phyloP scores from a whole-genome alignment of 2,113 vertebrate species.

The Festucalex cinctus region DNA sequence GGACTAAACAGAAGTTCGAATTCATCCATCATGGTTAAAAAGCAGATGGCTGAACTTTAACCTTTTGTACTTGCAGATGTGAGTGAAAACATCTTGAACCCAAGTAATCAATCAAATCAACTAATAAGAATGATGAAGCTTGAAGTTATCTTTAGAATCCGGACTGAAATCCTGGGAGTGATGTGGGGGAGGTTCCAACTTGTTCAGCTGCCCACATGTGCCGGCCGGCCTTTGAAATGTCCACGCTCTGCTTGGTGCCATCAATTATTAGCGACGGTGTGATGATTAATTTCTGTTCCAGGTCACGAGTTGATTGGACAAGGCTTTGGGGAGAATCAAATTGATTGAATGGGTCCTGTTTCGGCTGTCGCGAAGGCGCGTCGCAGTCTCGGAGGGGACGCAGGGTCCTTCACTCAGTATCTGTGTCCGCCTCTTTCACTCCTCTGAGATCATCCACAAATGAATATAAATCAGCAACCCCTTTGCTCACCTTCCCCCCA shows the following conservation, averaged over 20 bases:
- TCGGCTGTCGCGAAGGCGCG: constrained; percentile 12
- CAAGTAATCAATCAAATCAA: constrained; percentile 1
- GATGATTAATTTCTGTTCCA: constrained; percentile 65
- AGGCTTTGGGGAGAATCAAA: constrained; percentile 59
- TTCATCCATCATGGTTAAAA: neutral
- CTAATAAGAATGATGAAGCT: neutral
- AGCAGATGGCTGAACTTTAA: neutral
- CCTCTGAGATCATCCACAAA: constrained; percentile 59
- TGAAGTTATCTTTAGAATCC: constrained; percentile 1
- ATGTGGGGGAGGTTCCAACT: constrained; percentile 2
- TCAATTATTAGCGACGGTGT: constrained; percentile 52
- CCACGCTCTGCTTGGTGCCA: constrained; percentile 44
- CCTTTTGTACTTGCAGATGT: constrained; percentile 7
- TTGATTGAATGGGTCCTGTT: constrained; percentile 63
- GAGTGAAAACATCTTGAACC: constrained; percentile 4
- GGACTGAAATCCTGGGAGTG: neutral
- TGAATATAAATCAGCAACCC: constrained; percentile 66
- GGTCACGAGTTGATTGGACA: constrained; percentile 63
- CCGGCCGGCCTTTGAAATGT: constrained; percentile 29
- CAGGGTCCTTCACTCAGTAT: constrained; percentile 13
- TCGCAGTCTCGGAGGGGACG: neutral
- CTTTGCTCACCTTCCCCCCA: constrained; percentile 64
- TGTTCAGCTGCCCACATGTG: neutral
- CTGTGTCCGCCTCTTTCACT: constrained; percentile 9
- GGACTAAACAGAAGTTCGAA: neutral